phyloP scores from a whole-genome alignment of 2,797 vertebrate species.

The Ataeniobius toweri region DNA sequence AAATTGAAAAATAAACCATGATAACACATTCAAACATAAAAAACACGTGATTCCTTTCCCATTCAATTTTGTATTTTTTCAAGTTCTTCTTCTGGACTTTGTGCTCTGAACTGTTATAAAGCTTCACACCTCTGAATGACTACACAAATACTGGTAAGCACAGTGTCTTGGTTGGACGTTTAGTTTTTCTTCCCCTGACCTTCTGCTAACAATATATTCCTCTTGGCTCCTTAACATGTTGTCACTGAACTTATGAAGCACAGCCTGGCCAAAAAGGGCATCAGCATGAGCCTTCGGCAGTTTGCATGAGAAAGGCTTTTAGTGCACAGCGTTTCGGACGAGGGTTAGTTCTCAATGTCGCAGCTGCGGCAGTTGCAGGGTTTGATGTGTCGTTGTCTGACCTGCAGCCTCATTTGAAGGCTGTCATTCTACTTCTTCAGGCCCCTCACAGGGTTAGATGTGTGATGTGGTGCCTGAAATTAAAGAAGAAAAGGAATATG shows the following conservation, averaged over 20 bases:
- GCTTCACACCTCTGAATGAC: slow-evolving; percentile 69
- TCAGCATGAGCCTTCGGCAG: slow-evolving; percentile 68
- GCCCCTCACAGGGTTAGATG: slow-evolving; percentile 62
- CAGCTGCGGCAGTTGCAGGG: slow-evolving; percentile 48
- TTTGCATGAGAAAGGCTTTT: slow-evolving; percentile 66
- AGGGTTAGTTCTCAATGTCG: slow-evolving; percentile 61
- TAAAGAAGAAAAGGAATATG: slow-evolving; percentile 22
- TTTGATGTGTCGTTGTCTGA: slow-evolving; percentile 42
- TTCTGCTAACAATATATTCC: slow-evolving; percentile 56
- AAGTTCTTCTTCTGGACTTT: slow-evolving; percentile 61
- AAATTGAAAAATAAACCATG: slow-evolving; percentile 37
- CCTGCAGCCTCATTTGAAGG: slow-evolving; percentile 41
- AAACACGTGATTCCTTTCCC: slow-evolving; percentile 45
- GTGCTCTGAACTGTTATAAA: slow-evolving; percentile 77
- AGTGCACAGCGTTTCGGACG: slow-evolving; percentile 68
- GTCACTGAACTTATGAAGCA: slow-evolving; percentile 54
- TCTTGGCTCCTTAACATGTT: slow-evolving; percentile 61
- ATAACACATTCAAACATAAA: slow-evolving; percentile 37
- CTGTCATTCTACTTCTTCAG: slow-evolving; percentile 42
- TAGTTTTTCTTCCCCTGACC: slow-evolving; percentile 50
- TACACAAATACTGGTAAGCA: slow-evolving; percentile 74
- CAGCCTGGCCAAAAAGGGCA: slow-evolving; percentile 59
- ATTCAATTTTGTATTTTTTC: slow-evolving; percentile 48
- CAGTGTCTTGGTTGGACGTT: slow-evolving; percentile 69
- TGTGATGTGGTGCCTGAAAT: slow-evolving; percentile 77